Evolutionary conservation across 2,888 invertebrate genomes (phyloP).

Genomic region (Oligia latruncula): DNA sequence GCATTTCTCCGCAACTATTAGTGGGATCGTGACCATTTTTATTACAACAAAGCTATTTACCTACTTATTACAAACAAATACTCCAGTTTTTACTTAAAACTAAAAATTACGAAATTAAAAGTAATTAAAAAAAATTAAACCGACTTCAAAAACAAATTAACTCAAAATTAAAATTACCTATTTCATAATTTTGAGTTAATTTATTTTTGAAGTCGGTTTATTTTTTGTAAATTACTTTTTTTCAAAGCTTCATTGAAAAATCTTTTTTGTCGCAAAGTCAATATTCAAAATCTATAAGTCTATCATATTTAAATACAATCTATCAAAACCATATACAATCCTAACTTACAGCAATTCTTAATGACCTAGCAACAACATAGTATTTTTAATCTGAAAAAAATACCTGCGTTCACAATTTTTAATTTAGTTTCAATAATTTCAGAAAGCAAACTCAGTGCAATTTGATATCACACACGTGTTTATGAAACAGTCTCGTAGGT

Average conservation of each 20-base stretch:
- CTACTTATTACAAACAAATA: too few relatives aligned
- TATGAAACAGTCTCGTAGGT: not conserved
- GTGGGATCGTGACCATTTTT: too few relatives aligned
- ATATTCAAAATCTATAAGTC: not conserved
- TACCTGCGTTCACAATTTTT: not conserved
- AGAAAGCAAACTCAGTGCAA: conserved; percentile 13
- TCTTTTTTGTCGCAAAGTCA: not conserved
- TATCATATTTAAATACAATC: not conserved
- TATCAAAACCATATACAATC: not conserved
- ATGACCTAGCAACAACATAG: not conserved
- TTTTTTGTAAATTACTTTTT: too few relatives aligned
- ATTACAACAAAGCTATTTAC: too few relatives aligned
- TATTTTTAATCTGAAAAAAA: not conserved
- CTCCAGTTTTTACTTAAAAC: too few relatives aligned
- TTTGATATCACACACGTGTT: conserved; percentile 32
- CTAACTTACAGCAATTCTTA: not conserved
- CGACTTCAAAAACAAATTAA: too few relatives aligned
- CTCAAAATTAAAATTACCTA: too few relatives aligned
- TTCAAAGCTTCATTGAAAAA: not conserved
- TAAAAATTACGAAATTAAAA: too few relatives aligned
- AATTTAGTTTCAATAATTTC: conserved; percentile 22
- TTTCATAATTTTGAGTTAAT: too few relatives aligned
- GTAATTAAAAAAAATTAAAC: too few relatives aligned
- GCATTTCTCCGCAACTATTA: too few relatives aligned
- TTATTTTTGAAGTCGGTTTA: too few relatives aligned